Evolutionary conservation across 2,888 invertebrate genomes (phyloP).

Genomic region (Adela reaumurella): DNA sequence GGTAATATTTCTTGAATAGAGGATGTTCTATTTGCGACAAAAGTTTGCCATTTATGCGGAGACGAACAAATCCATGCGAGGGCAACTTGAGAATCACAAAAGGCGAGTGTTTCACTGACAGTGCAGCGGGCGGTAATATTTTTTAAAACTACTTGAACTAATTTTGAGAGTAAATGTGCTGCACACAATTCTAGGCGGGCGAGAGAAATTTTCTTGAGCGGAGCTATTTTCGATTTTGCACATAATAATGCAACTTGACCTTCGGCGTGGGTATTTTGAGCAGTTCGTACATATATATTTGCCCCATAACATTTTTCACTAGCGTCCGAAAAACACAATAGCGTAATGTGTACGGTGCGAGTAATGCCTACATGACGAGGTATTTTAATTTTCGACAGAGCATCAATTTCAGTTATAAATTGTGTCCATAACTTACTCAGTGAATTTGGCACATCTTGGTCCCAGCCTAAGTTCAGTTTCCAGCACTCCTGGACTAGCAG

Average conservation of each 20-base stretch:
- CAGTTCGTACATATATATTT: slow-evolving; percentile 1
- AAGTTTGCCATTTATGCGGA: slow-evolving; percentile 6
- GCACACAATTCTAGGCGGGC: slow-evolving; percentile 7
- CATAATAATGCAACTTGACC: not conserved
- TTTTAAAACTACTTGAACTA: not conserved
- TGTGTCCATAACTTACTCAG: not conserved
- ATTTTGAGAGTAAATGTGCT: slow-evolving; percentile 3
- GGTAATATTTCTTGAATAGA: slow-evolving; percentile 4
- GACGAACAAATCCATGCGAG: slow-evolving; percentile 10
- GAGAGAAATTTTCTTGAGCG: slow-evolving; percentile 4
- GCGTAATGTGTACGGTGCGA: not conserved
- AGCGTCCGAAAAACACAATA: slow-evolving; percentile 3
- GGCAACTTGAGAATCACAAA: slow-evolving; percentile 9
- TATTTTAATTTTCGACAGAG: not conserved
- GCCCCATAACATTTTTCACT: slow-evolving; percentile 3
- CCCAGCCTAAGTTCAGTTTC: slow-evolving; percentile 2
- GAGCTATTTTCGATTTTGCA: slow-evolving; percentile 3
- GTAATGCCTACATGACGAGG: slow-evolving; percentile 1
- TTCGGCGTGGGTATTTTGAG: not conserved
- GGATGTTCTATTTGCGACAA: slow-evolving; percentile 9
- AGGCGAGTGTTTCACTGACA: slow-evolving; percentile 5
- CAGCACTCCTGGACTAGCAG: slow-evolving; percentile 3
- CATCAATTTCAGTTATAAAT: not conserved
- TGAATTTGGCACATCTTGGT: not conserved
- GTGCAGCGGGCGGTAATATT: slow-evolving; percentile 3